Base-by-base conservation (phyloP, 1,140 invertebrate genomes). In the Watersipora subatra region DNA sequence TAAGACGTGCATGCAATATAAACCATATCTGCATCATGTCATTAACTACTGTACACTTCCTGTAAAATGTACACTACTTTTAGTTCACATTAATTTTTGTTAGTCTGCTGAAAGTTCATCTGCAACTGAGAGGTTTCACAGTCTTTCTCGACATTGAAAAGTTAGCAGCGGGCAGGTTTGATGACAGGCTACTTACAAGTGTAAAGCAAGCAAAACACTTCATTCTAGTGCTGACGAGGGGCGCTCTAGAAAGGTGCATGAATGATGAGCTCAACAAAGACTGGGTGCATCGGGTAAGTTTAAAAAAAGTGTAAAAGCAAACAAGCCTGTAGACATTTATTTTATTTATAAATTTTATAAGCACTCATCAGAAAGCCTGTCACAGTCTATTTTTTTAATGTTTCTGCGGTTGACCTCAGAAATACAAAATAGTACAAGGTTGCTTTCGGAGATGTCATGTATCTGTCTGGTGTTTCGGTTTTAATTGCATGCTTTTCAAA, bases 121-220 rank as follows among this genome's bases (percentile, higher is more conserved):
- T 99, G 26, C 92, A 97, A 79, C 79, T 99, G 30, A 82, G 93
- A 73, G 93, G 93, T 1, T 83, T 83, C 72, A 80, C 79, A 25
- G 82, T 83, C 20, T 80, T 80, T 69, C 70, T 80, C 25, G 78
- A 79, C 66, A 79, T 79, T 61, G 75, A 81, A 59, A 70, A 72
- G 64, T 66, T 80, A 34, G 66, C 73, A 58, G 77, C 78, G 2
- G 78, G 76, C 29, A 99, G 99, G 81, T 99, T 99, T 80, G 95
- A 99, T 78, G 97, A 97, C 73, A 96, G 95, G 78, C 80, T 99
- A 12, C 82, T 99, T 34, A 91, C 96, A 77, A 97, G 93, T 78
- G 97, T 99, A 76, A 86, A 89, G 72, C 90, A 96, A 69, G 94
- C 95, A 1, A 93, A 92, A 80, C 90, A 98, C 78, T 99, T 99